These are phyloP conservation scores for Myotis lucifugus DNA, from an alignment of 2,113 vertebrate species.

Conservation along the genomic window DNA sequence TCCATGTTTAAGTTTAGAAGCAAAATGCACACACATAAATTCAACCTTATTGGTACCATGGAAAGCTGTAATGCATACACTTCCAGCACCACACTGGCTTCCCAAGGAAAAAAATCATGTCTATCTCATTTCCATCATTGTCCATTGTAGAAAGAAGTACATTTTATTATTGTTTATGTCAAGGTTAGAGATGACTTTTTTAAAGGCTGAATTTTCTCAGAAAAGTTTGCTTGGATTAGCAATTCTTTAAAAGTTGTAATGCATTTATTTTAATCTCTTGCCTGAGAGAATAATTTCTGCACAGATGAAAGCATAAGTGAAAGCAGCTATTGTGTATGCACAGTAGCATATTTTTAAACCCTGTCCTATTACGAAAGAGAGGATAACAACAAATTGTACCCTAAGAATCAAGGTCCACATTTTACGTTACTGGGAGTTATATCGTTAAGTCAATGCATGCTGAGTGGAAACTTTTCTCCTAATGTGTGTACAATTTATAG, in stretches of 20 bases:
- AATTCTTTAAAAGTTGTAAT: slow-evolving; percentile 64
- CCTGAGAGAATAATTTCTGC: slow-evolving; percentile 69
- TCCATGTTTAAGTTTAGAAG: slow-evolving; percentile 31
- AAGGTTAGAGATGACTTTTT: slow-evolving; percentile 60
- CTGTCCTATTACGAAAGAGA: slow-evolving; percentile 65
- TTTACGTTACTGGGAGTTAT: slow-evolving; percentile 63
- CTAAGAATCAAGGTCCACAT: slow-evolving; percentile 63
- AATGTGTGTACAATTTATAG: slow-evolving; percentile 66
- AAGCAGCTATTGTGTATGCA: slow-evolving; percentile 76
- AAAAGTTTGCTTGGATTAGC: slow-evolving; percentile 64
- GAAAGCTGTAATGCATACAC: not conserved
- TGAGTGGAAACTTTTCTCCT: slow-evolving; percentile 71
- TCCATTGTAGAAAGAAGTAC: slow-evolving; percentile 44
- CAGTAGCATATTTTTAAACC: slow-evolving; percentile 76
- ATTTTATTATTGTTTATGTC: slow-evolving; percentile 63
- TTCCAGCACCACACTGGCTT: slow-evolving; percentile 15
- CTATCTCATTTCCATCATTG: slow-evolving; percentile 33
- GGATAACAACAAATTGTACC: slow-evolving; percentile 67
- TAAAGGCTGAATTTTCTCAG: slow-evolving; percentile 61
- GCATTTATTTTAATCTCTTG: slow-evolving; percentile 77
- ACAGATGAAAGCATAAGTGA: slow-evolving; percentile 74
- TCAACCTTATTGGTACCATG: not conserved
- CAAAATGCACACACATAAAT: not conserved
- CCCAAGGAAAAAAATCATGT: not conserved
- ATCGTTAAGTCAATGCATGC: slow-evolving; percentile 70